A percentile compares a stretch with the other conserved stretches of the same genome.
phyloP scores from a whole-genome alignment of 2,113 vertebrate genomes.

The Phodopus roborovskii region DNA sequence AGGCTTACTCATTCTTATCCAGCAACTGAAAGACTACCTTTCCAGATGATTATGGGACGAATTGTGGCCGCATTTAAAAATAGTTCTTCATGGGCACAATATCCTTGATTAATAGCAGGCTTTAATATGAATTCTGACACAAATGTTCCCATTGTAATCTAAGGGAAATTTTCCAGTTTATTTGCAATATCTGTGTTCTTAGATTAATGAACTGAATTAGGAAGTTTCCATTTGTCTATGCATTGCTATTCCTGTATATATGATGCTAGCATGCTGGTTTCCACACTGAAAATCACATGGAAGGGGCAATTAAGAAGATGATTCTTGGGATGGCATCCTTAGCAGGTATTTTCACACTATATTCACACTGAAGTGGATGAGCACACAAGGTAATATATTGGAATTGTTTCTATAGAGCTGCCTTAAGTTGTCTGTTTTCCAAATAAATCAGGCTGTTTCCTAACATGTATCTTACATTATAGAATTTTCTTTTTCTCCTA shows the following conservation, averaged over 20 bases:
- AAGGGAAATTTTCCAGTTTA: neutral
- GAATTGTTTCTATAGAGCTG: neutral
- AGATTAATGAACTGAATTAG: neutral
- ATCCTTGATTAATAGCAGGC: neutral
- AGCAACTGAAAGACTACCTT: neutral
- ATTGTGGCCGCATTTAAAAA: neutral
- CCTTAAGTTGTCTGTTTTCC: neutral
- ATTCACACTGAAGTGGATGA: neutral
- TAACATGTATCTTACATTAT: neutral
- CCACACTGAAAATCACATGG: neutral
- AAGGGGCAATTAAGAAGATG: neutral
- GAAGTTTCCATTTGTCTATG: neutral
- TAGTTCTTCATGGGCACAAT: neutral
- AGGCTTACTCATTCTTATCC: neutral
- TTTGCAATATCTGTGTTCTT: neutral
- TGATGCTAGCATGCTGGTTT: neutral
- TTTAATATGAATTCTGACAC: neutral
- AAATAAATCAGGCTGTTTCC: neutral
- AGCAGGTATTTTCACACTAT: neutral
- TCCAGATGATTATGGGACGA: neutral
- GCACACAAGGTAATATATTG: neutral
- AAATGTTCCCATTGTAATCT: neutral
- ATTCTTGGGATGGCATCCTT: neutral
- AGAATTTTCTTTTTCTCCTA: neutral
- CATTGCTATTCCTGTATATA: neutral